Evolutionary conservation across 2,113 vertebrate species (phyloP), one percentile per base, ranked within the genome.

Genomic region (Platysteira castanea): DNA sequence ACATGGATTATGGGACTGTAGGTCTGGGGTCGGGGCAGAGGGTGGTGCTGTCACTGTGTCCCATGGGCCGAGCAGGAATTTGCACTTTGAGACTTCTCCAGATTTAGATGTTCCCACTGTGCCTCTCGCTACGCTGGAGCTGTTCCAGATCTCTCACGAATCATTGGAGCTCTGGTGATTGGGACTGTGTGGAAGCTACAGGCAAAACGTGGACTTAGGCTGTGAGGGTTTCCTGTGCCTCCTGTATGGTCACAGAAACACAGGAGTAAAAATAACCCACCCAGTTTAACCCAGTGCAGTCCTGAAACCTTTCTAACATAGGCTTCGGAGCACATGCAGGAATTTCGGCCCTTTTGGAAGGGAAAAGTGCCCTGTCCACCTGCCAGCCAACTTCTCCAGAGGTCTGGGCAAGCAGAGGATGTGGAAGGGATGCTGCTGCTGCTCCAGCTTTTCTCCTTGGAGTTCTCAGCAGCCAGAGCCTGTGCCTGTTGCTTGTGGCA

Each of bases 71-170:
- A 44, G 23, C 44, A 54, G 77, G 23, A 53, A 15, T 71, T 81
- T 74, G 33, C 24, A 3, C 21, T 76, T 63, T 11, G 50, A 39
- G 28, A 3, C 41, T 56, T 65, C 41, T 31, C 42, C 71, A n/a
- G 49, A 24, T 52, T 23, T 30, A 14, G 56, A 15, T 88, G n/a
- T 75, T 53, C 67, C 61, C 44, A 7, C 46, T 30, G 19, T 41
- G 15, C 12, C 1, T 83, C 68, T 60, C 0, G 0, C 37, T 46
- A 14, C 0, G 0, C 56, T 49, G 75, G 77, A 13, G 73, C 67
- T n/a, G 35, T 31, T 20, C 57, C 0, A 0, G 22, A 1, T 30
- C 59, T 84, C 70, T 84, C 46, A 30, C 0, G 0, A 18, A 0
- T 92, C 70, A 15, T 1, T 47, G 61, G 41, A 37, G 37, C 75